Base-by-base conservation (phyloP, 1,140 invertebrate genomes). In the Scaptomyza graminum region DNA sequence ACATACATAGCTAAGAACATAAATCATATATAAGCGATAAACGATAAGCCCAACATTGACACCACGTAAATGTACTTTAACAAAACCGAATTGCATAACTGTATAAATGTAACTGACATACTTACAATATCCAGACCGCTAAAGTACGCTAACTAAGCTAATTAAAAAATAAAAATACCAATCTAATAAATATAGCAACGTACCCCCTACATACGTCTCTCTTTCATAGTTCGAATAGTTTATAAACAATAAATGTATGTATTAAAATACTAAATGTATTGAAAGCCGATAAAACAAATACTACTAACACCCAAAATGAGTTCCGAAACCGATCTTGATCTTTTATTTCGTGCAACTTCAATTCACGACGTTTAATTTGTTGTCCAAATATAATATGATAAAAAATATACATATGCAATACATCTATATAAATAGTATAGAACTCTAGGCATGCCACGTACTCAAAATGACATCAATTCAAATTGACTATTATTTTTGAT, bases 141-240 rank as follows among this genome's bases (percentile, higher is more conserved):
- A 69, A 69, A 64, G 31, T 54, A 54, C 34, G 63, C 52, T 66
- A 66, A 66, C 46, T 66, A 66, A 69, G 65, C 65, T 68, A 54
- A 61, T 41, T 39, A 59, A 31, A 31, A 31, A 31, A 31, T 1
- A 31, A 31, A 65, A 71, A 62, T 66, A 75, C 44, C 37, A 43
- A 62, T 77, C 43, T 62, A 78, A 77, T 63, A 66, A 87, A 81
- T 77, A 78, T 60, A 65, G 51, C 74, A 83, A 83, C 77, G 74
- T 81, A 81, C 79, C 74, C 78, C 79, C 78, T 81, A 82, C 74
- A 81, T 82, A 81, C 78, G 79, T 81, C 79, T 80, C 78, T 80
- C 78, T 75, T 76, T 87, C 68, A 60, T 47, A 60, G 37, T 51
- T 66, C 43, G 25, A 64, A 52, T 44, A 57, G 51, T 55, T 47